Evolutionary conservation across 2,113 vertebrate species (phyloP).

Genomic region (Solea solea): DNA sequence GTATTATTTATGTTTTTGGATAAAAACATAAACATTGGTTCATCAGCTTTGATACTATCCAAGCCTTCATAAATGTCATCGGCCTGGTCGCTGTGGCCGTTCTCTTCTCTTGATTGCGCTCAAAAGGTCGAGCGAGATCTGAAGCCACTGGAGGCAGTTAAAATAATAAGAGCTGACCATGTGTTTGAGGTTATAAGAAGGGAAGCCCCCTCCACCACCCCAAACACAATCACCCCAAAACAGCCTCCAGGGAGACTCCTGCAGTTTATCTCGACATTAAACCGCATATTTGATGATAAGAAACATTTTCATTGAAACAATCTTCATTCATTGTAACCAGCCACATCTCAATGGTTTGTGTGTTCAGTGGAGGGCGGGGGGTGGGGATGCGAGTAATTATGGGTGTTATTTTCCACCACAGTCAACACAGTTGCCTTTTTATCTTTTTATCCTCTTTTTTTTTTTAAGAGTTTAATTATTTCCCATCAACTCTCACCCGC

Average conservation of each 20-base stretch:
- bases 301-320: background rate
- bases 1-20: too few relatives aligned
- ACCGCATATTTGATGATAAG: constrained; percentile 5
- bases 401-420: background rate
- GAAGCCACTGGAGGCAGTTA: constrained; percentile 92
- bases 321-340: background rate
- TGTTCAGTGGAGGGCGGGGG: too few relatives aligned
- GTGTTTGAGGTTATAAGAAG: constrained; percentile 82
- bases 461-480: too few relatives aligned
- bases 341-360: background rate
- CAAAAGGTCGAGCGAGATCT: constrained; percentile 85
- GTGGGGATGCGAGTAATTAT: background rate
- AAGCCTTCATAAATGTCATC: constrained; percentile 77
- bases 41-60: constrained; percentile 1
- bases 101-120: constrained; percentile 86
- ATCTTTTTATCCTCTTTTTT: too few relatives aligned
- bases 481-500: background rate
- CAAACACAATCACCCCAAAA: constrained; percentile 16
- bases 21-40: background rate
- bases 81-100: constrained; percentile 77
- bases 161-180: constrained; percentile 85
- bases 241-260: constrained; percentile 22
- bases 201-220: constrained; percentile 64
- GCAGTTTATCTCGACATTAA: constrained; percentile 5
- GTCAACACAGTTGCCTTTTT: too few relatives aligned